These are phyloP conservation scores for Napeogenes sylphis DNA, from an alignment of 2,888 invertebrate genomes.

Conservation along the genomic window DNA sequence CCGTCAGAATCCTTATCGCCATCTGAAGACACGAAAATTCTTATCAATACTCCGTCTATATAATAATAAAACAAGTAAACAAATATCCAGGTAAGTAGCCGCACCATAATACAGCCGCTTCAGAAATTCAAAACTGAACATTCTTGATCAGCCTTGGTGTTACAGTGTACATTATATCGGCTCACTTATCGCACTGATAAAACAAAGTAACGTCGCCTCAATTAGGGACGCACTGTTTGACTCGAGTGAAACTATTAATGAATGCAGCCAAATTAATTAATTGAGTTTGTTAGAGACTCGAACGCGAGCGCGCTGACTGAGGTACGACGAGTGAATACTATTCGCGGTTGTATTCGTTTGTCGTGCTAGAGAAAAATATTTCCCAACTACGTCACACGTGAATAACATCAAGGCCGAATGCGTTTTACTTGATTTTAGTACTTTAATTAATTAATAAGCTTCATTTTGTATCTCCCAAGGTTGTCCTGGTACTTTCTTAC, in stretches of 20 bases:
- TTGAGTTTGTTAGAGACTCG: slow-evolving; percentile 44
- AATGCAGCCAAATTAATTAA: slow-evolving; percentile 27
- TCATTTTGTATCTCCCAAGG: no score
- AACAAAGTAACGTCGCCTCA: slow-evolving; percentile 49
- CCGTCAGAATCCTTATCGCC: slow-evolving; percentile 75
- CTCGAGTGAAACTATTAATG: slow-evolving; percentile 21
- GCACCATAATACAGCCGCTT: slow-evolving; percentile 72
- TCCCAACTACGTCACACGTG: slow-evolving; percentile 65
- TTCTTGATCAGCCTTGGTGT: slow-evolving; percentile 49
- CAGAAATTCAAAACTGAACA: slow-evolving; percentile 72
- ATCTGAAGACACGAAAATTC: slow-evolving; percentile 55
- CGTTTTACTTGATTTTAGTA: slow-evolving; percentile 4
- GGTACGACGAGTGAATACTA: slow-evolving; percentile 45
- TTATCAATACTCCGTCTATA: slow-evolving; percentile 18
- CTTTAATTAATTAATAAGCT: no score
- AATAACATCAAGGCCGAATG: slow-evolving; percentile 58
- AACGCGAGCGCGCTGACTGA: slow-evolving; percentile 55
- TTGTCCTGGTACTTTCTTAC: no score
- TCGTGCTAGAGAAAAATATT: slow-evolving; percentile 66
- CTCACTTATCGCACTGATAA: slow-evolving; percentile 62
- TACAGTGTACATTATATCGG: slow-evolving; percentile 56
- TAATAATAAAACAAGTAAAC: slow-evolving; percentile 22
- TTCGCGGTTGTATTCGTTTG: slow-evolving; percentile 54
- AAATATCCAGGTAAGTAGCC: slow-evolving; percentile 33
- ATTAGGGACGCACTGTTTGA: slow-evolving; percentile 30